Evolutionary conservation across 2,113 vertebrate genomes (phyloP).

Genomic region (Heterocephalus glaber): DNA sequence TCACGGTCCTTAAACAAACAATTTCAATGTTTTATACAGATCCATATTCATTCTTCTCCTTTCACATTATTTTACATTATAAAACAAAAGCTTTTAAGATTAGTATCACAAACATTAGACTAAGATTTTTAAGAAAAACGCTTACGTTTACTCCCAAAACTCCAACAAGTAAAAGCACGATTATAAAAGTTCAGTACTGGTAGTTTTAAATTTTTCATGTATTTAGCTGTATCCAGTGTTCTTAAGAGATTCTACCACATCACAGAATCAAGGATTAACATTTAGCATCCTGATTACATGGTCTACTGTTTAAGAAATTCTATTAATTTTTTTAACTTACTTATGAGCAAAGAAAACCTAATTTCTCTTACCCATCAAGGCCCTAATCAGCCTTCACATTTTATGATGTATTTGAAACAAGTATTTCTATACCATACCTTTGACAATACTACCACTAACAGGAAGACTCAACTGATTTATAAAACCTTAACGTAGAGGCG

Average conservation of each 20-base stretch:
- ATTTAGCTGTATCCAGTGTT: not conserved
- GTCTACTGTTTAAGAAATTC: constrained; percentile 29
- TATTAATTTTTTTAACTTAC: constrained; percentile 29
- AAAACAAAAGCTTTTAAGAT: constrained; percentile 43
- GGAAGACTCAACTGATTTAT: not conserved
- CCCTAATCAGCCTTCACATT: not conserved
- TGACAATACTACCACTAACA: constrained; percentile 17
- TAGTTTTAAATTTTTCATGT: constrained; percentile 36
- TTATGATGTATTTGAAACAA: constrained; percentile 39
- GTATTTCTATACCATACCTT: not conserved
- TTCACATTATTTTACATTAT: constrained; percentile 36
- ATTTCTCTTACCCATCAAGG: constrained; percentile 31
- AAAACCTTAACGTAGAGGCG: not conserved
- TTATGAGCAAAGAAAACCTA: constrained; percentile 42
- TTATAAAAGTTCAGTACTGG: constrained; percentile 6
- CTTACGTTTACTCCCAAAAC: constrained; percentile 42
- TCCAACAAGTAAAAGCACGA: constrained; percentile 2
- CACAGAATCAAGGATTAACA: constrained; percentile 26
- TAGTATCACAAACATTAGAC: not conserved
- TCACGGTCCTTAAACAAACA: constrained; percentile 93
- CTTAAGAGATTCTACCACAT: not conserved
- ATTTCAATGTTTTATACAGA: constrained; percentile 35
- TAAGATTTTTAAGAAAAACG: not conserved
- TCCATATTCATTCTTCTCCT: not conserved
- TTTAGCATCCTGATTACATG: not conserved